Percentiles rank a stretch among this genome's conserved stretches.
Evolutionary conservation across 2,797 vertebrate genomes (phyloP).

Genomic region (Typhlichthys subterraneus): DNA sequence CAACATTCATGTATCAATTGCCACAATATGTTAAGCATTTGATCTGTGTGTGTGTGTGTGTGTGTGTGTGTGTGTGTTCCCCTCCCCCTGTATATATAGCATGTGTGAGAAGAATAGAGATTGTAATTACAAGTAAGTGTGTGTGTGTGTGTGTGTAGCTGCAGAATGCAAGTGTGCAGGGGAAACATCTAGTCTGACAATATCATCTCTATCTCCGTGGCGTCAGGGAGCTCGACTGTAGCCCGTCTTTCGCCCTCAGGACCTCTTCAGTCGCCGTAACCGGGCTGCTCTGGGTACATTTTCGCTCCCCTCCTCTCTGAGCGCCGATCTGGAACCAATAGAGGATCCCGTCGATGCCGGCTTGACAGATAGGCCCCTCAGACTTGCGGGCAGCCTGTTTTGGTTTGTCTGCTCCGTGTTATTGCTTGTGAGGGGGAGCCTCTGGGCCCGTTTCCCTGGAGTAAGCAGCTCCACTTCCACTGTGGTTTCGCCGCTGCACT

Average conservation of each 20-base stretch:
- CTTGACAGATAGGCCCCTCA: conserved; percentile 77
- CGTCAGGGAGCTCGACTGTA: conserved; percentile 67
- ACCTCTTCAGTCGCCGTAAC: conserved; percentile 78
- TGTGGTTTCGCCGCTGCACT: conserved; percentile 69
- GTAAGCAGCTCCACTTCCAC: conserved; percentile 80
- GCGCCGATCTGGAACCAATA: conserved; percentile 70
- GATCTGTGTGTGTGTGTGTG: conserved; percentile 18
- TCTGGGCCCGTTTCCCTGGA: conserved; percentile 76
- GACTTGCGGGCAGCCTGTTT: conserved; percentile 73
- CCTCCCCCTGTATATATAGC: conserved; percentile 5
- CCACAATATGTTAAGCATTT: conserved; percentile 51
- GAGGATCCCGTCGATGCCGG: conserved; percentile 67
- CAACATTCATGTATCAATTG: conserved; percentile 57
- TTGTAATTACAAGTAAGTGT: conserved; percentile 44
- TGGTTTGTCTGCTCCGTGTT: conserved; percentile 77
- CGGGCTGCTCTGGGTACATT: conserved; percentile 79
- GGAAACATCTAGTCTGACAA: conserved; percentile 60
- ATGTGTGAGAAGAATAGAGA: conserved; percentile 35
- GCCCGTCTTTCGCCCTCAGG: conserved; percentile 56
- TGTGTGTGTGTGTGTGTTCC: conserved; percentile 6
- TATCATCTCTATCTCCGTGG: conserved; percentile 67
- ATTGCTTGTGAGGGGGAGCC: conserved; percentile 73
- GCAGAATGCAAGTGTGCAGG: conserved; percentile 41
- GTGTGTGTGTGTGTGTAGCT: conserved; percentile 12
- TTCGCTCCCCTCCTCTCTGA: conserved; percentile 66